Conservation (phyloP, 2,113 vertebrate species). For the Ranitomeya variabilis region DNA sequence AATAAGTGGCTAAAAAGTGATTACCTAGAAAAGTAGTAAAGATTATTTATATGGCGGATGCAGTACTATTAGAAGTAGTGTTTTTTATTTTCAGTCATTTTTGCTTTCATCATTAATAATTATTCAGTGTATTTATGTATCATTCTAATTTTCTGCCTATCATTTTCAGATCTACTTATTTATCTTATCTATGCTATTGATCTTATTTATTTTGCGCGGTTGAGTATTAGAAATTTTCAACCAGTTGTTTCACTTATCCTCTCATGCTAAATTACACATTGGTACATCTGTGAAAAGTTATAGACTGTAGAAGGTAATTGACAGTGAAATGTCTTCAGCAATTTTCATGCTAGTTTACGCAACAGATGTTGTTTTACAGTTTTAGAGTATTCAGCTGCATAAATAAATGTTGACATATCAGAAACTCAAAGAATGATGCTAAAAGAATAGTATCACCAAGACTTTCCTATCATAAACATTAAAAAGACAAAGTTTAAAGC, state of each 20-base stretch:
- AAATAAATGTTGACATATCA: slow-evolving; percentile 31
- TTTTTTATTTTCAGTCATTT: too few relatives aligned
- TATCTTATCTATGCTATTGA: neutral
- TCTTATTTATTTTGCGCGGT: neutral
- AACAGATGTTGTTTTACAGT: slow-evolving; percentile 41
- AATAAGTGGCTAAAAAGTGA: too few relatives aligned
- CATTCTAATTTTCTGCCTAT: too few relatives aligned
- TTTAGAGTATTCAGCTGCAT: neutral
- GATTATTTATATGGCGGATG: too few relatives aligned
- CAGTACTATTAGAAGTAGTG: too few relatives aligned
- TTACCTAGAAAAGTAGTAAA: too few relatives aligned
- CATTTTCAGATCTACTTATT: neutral
- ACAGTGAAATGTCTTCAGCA: slow-evolving; percentile 44
- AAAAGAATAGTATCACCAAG: neutral
- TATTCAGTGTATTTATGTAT: too few relatives aligned
- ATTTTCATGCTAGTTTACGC: slow-evolving; percentile 22
- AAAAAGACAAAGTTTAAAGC: neutral
- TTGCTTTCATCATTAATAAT: too few relatives aligned
- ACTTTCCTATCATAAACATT: neutral
- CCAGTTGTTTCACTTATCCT: slow-evolving; percentile 29
- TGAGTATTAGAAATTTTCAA: slow-evolving; percentile 35
- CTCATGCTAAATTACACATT: slow-evolving; percentile 31
- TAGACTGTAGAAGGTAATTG: slow-evolving; percentile 38
- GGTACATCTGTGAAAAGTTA: slow-evolving; percentile 39
- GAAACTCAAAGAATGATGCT: slow-evolving; percentile 1